Evolutionary conservation across 2,888 invertebrate genomes (phyloP), one percentile per base, ranked within the genome.

Genomic region (Dryobotodes eremita): DNA sequence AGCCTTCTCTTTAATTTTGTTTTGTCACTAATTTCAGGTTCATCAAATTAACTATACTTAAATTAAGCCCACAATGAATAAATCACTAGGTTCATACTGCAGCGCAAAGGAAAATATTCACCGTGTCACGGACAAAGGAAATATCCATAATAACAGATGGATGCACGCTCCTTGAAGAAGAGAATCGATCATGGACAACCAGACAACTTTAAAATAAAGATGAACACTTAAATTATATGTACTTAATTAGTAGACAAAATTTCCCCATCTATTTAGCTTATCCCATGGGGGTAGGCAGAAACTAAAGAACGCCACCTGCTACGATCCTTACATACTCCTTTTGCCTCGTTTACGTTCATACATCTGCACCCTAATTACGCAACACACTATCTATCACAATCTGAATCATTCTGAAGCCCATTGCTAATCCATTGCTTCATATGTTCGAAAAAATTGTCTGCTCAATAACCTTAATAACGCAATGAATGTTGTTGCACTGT

Each of bases 71-170:
- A 50, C 20, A 71, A 17, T 55, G 0, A 50, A 42, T 20, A 46
- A 78, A 78, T 46, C 17, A 36, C 23, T 62, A 6, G 36, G 10
- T 42, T 78, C 3, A 71, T 71, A 5, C 48, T 13, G 59, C 11
- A 59, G 10, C 10, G 31, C 36, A 68, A 66, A 61, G 46, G n/a
- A 66, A 64, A 50, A 57, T 42, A 50, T 59, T 31, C 66, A 4
- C 48, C 74, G 48, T 55, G 50, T 82, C 82, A 70, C 53, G 69
- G 76, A 70, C 82, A 76, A 82, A 80, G 59, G 36, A 82, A 80
- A 36, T 53, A 15, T 57, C 13, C 15, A 31, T 59, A 80, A 65
- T 75, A 15, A 46, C 82, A 76, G 59, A 65, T 53, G 53, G 74
- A 80, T 74, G 13, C 46, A 80, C 59, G 57, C 42, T 64, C 50